phyloP scores from a whole-genome alignment of 30 jellyfish, hydroid and myxozoan species.

The Turritopsis dohrnii region DNA sequence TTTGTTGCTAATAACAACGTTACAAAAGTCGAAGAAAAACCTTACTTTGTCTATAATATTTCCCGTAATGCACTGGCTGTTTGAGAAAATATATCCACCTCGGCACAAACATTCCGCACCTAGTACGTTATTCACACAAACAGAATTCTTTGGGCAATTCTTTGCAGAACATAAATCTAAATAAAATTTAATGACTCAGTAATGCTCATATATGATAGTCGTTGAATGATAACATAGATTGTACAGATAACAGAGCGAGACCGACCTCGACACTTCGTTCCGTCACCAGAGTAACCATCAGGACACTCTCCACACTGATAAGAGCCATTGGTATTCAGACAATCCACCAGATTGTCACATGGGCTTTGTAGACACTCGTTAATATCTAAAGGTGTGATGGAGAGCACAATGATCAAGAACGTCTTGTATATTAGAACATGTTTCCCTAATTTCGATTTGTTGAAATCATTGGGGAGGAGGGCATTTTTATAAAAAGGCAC shows the following conservation, averaged over 20 bases:
- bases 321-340: background rate
- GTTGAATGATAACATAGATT: background rate
- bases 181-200: background rate
- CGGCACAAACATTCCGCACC: background rate
- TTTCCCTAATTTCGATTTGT: too few relatives aligned
- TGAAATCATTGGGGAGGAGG: too few relatives aligned
- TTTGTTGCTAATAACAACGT: too few relatives aligned
- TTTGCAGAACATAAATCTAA: background rate
- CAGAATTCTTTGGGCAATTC: background rate
- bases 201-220: background rate
- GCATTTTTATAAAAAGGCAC: too few relatives aligned
- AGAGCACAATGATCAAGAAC: background rate
- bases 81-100: slow-evolving; percentile 1
- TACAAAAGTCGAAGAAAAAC: too few relatives aligned
- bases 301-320: background rate
- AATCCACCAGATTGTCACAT: background rate
- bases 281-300: background rate
- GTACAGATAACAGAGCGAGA: background rate
- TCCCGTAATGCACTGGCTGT: background rate
- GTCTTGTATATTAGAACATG: background rate
- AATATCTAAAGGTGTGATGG: background rate
- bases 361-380: background rate
- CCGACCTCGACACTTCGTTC: background rate
- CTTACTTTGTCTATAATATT: background rate
- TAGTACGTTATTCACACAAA: background rate